Base-by-base conservation (phyloP, 92 coral and sea anemone genomes). In the Bergia sp. region DNA sequence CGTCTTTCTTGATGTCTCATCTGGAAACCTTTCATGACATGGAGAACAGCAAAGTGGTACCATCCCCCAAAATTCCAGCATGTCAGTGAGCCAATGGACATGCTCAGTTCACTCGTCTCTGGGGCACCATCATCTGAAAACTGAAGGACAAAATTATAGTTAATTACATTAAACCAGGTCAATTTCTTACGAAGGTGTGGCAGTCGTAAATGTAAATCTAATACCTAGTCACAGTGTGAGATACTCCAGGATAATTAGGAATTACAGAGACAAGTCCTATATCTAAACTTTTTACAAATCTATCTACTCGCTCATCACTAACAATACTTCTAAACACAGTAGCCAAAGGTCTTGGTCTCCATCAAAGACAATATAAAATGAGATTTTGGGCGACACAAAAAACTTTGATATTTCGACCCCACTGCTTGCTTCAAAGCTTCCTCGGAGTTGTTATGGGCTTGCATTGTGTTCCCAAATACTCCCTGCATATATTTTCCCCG, bases 401-500 rank as follows among this genome's bases (percentile, higher is more conserved):
- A 84, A 36, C 40, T 90, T 57, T 92, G 90, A 47, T 92, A 92
- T 37, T 89, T 89, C 5, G 42, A 53, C 4, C 23, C 69, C 18
- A 82, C 89, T 64, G 93, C 81, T 40, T 41, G 47, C 29, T 86
- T 74, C 1, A 92, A 78, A 5, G 94, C 94, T 66, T 90, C 93
- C 69, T 88, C 93, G 55, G 92, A 88, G 37, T 87, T 88, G 65
- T 85, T 91, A 72, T 65, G 89, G 2, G 77, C 85, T 21, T 61
- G 43, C n/a, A 95, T 37, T 18, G 94, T 92, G 86, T 92, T 90
- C n/a, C 93, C 90, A 82, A 92, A 92, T 40, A 95, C 77, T 42
- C 93, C 96, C 80, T 95, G 96, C 41, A 93, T 65, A 88, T 86
- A 92, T 43, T 75, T 89, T 1, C 95, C 93, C 73, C 95, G 41